Evolutionary conservation across 2,797 vertebrate species (phyloP).

Genomic region (Triplophysa yarkandensis): DNA sequence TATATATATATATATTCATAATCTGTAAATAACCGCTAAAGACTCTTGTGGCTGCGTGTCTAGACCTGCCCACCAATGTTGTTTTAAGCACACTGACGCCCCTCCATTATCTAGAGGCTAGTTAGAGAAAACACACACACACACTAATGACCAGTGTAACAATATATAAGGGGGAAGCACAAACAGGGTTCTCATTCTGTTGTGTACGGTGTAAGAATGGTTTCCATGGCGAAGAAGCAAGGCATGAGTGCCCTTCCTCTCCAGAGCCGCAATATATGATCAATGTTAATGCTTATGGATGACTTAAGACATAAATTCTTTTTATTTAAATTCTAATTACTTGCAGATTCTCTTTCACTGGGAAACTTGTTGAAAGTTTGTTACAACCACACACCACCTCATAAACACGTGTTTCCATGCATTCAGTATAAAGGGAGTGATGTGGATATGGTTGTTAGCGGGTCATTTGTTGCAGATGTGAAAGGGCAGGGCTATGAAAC

Average conservation of each 20-base stretch:
- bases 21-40: background rate
- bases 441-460: constrained; percentile 81
- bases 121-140: background rate
- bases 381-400: constrained; percentile 28
- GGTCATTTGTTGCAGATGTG: constrained; percentile 88
- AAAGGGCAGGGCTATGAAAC: constrained; percentile 36
- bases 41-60: background rate
- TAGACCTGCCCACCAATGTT: constrained; percentile 17
- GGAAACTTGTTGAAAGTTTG: constrained; percentile 29
- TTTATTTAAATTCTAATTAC: background rate
- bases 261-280: constrained; percentile 84
- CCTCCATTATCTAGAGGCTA: constrained; percentile 20
- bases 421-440: constrained; percentile 80
- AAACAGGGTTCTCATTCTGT: constrained; percentile 75
- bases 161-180: constrained; percentile 58
- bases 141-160: constrained; percentile 33
- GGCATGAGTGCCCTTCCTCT: constrained; percentile 68
- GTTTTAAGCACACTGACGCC: constrained; percentile 25
- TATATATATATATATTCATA: constrained; percentile 1
- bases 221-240: constrained; percentile 79
- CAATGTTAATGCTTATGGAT: constrained; percentile 52
- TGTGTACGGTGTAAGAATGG: constrained; percentile 73
- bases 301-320: background rate
- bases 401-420: constrained; percentile 64
- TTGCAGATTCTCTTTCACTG: constrained; percentile 2